Evolutionary conservation across 2,888 invertebrate species (phyloP), one percentile per base, ranked within the genome.

Genomic region (Quadroppia sp.): DNA sequence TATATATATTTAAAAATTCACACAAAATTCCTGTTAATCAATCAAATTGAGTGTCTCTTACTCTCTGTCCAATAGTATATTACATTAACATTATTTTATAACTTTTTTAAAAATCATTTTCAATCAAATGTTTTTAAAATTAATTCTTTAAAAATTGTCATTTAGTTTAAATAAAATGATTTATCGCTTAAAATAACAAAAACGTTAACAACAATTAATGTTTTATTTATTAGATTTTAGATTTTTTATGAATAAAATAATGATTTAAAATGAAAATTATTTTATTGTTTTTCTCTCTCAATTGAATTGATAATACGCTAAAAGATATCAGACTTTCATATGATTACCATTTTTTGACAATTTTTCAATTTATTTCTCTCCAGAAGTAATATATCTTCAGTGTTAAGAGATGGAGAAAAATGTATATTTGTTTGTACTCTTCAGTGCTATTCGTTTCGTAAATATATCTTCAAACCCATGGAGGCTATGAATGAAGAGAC

Each of bases 11-110:
- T n/a, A 28, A 56, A 56, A 56, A 28, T n/a, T 20, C 6, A 20
- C 2, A 50, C 15, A 56, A 56, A 56, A 56, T 28, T 56, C 56
- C 20, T 56, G 56, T 56, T 56, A 56, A 56, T 56, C 56, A 56
- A 56, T 56, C 56, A 56, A 56, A 56, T 56, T 3, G 11, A 56
- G 11, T 15, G 28, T n/a, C 2, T 15, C 15, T 25, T 23, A 56
- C 1, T n/a, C 20, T 48, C 15, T n/a, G n/a, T n/a, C n/a, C n/a
- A n/a, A n/a, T n/a, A n/a, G n/a, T n/a, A n/a, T n/a, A n/a, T n/a
- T n/a, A n/a, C n/a, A n/a, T n/a, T n/a, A n/a, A n/a, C n/a, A n/a
- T n/a, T n/a, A n/a, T n/a, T n/a, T n/a, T n/a, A n/a, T n/a, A n/a
- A n/a, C n/a, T n/a, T n/a, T n/a, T n/a, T n/a, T n/a, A n/a, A n/a